Evolutionary conservation across 2,113 vertebrate genomes (phyloP).

Genomic region (Rousettus leschenaultii): DNA sequence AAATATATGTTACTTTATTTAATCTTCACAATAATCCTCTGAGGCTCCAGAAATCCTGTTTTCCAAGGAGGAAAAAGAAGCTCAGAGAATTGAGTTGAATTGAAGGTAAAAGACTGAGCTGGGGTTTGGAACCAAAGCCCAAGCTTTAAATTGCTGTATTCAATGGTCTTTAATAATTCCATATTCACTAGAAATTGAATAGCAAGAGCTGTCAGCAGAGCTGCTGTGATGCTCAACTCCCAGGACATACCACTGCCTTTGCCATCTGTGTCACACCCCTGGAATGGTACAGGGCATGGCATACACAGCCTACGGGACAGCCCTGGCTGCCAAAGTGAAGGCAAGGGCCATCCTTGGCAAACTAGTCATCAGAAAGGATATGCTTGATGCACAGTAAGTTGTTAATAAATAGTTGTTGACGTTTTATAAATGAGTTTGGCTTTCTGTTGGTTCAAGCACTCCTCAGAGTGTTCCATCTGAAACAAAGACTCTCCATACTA

Average conservation of each 20-base stretch:
- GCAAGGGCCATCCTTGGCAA: not conserved
- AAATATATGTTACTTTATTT: not conserved
- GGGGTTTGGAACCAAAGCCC: not conserved
- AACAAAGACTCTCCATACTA: not conserved
- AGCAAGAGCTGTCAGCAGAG: not conserved
- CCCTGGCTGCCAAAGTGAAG: not conserved
- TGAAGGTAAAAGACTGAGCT: not conserved
- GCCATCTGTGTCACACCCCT: not conserved
- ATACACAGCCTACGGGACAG: not conserved
- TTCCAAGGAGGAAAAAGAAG: not conserved
- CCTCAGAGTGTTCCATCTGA: not conserved
- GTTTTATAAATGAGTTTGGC: not conserved
- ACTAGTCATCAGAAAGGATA: not conserved
- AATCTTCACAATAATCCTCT: not conserved
- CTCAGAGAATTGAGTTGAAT: not conserved
- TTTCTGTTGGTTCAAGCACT: not conserved
- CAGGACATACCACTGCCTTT: not conserved
- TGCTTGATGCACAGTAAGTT: not conserved
- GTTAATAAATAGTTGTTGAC: not conserved
- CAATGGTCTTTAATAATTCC: not conserved
- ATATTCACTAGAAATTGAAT: not conserved
- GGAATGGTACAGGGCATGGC: not conserved
- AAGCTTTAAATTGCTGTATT: not conserved
- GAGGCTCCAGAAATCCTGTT: not conserved
- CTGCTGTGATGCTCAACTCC: not conserved